A percentile compares a stretch with the other conserved stretches of the same genome.
phyloP scores from a whole-genome alignment of 2,113 vertebrate genomes.

The Jaculus jaculus region DNA sequence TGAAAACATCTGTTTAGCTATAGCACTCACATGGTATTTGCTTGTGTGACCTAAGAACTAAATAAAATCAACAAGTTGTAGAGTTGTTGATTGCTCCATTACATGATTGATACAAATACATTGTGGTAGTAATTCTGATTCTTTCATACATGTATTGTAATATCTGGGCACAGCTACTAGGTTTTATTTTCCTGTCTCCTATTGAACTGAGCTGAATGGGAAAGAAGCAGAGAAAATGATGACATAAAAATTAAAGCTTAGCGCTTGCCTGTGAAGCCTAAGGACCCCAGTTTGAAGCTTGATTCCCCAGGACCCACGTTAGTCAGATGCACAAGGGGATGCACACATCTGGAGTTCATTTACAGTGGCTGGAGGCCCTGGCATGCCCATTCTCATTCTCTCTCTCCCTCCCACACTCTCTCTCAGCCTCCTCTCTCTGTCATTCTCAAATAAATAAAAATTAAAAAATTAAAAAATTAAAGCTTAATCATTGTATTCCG shows the following conservation, averaged over 20 bases:
- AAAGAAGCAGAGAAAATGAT: constrained; percentile 38
- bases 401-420: no score
- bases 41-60: neutral
- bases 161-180: neutral
- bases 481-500: neutral
- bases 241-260: constrained; percentile 23
- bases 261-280: no score
- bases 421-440: neutral
- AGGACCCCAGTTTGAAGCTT: no score
- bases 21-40: neutral
- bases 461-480: constrained; percentile 34
- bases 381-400: no score
- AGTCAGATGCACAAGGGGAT: no score
- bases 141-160: neutral
- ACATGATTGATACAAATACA: neutral
- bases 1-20: neutral
- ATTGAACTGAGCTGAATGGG: neutral
- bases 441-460: no score
- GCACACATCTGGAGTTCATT: no score
- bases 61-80: neutral
- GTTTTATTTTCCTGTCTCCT: constrained; percentile 32
- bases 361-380: no score
- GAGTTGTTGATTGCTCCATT: neutral
- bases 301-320: no score
- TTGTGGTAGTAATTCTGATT: neutral